These are phyloP conservation scores for Chaunax sp. DNA, from an alignment of 2,797 vertebrate species.

Conservation along the genomic window DNA sequence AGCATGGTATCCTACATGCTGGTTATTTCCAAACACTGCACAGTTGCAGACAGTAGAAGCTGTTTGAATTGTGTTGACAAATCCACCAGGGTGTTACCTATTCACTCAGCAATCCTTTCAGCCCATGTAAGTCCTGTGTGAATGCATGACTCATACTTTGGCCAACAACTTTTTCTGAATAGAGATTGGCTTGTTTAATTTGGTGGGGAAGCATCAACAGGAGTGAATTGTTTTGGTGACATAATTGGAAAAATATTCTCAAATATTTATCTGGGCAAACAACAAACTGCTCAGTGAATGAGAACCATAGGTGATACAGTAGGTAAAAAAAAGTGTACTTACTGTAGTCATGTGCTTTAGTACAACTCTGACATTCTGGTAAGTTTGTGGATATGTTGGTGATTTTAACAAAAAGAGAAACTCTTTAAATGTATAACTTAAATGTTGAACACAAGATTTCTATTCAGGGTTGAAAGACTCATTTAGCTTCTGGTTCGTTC, in stretches of 20 bases:
- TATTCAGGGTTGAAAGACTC: too few species aligned
- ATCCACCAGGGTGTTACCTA: background rate
- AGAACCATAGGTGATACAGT: too few species aligned
- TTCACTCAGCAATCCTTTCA: constrained; percentile 8
- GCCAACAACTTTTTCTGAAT: background rate
- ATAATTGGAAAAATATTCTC: background rate
- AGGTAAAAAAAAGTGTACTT: background rate
- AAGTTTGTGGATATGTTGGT: background rate
- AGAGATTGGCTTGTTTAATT: constrained; percentile 20
- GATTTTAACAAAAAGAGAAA: background rate
- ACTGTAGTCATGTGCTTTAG: background rate
- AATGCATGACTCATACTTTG: constrained; percentile 9
- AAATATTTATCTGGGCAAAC: background rate
- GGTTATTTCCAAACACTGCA: background rate
- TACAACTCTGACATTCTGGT: background rate
- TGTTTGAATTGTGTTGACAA: background rate
- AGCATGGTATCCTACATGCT: background rate
- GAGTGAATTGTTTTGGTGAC: constrained; percentile 12
- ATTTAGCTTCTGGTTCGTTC: too few species aligned
- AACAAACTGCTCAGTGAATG: constrained; percentile 5
- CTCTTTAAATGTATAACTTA: too few species aligned
- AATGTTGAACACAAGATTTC: too few species aligned
- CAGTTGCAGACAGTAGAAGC: background rate
- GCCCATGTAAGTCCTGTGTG: too few species aligned
- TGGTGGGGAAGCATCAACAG: too few species aligned